A percentile compares a stretch with the other conserved stretches of the same genome.
phyloP scores from a whole-genome alignment of 64 coral and sea anemone species.

The Montipora capricornis region DNA sequence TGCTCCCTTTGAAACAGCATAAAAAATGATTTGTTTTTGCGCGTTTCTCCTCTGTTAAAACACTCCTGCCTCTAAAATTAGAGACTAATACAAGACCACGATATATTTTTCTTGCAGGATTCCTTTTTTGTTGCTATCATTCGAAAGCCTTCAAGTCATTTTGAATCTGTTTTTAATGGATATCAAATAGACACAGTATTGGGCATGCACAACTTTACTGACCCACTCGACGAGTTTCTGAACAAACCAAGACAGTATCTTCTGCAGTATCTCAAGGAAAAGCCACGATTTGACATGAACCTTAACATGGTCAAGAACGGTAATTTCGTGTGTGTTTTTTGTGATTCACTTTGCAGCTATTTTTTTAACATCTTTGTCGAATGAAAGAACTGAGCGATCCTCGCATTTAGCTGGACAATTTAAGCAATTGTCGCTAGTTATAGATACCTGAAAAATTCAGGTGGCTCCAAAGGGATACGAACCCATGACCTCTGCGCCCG shows the following conservation, averaged over 20 bases:
- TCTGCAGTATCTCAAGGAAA: slow-evolving; percentile 45
- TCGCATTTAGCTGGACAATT: no score
- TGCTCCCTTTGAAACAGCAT: no score
- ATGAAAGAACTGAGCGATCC: no score
- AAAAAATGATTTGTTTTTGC: neutral
- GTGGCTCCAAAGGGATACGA: no score
- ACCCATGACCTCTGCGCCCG: no score
- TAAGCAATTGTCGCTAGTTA: no score
- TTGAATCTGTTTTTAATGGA: slow-evolving; percentile 80
- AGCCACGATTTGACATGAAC: slow-evolving; percentile 52
- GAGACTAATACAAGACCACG: no score
- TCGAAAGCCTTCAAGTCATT: slow-evolving; percentile 65
- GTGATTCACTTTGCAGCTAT: neutral
- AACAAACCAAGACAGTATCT: slow-evolving; percentile 58
- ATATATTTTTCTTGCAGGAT: slow-evolving; percentile 18
- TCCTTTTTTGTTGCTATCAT: slow-evolving; percentile 67
- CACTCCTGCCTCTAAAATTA: no score
- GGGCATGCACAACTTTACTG: slow-evolving; percentile 66
- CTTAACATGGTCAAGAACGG: slow-evolving; percentile 81
- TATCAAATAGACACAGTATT: slow-evolving; percentile 71
- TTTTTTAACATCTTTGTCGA: no score
- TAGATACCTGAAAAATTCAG: no score
- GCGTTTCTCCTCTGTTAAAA: no score
- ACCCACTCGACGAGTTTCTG: slow-evolving; percentile 74
- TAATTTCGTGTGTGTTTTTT: neutral